Evolutionary conservation across 2,888 invertebrate genomes (phyloP), one percentile per base, ranked within the genome.

Genomic region (Leptothorax acervorum): DNA sequence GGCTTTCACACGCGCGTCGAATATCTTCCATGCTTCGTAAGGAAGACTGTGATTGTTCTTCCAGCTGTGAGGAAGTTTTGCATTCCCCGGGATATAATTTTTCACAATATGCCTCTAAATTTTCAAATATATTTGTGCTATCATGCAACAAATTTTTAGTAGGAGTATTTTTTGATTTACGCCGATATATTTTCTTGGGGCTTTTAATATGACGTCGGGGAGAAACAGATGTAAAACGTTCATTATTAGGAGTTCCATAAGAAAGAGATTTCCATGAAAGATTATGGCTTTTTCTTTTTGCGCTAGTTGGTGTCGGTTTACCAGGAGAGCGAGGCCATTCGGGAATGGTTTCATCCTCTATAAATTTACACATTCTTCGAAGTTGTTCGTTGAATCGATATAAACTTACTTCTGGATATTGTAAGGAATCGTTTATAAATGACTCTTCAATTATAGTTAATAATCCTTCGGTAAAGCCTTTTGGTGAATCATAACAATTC

Each of bases 271-370:
- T 82, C 15, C 28, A 18, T 0, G 11, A 55, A 0, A n/a, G 15
- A 35, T 57, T 31, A n/a, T 11, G 53, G 4, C 53, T 51, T 70
- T 42, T 53, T 65, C 15, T 12, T 45, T 45, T 39, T n/a, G 3
- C 1, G 1, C 23, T 51, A n/a, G 23, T 31, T 48, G 79, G 4
- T 18, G 53, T 63, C 45, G 63, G 70, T 6, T 70, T 8, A 8
- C 28, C 63, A 8, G 91, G 84, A 12, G 93, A 92, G 53, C 89
- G 85, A 3, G 90, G 90, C 89, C 89, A 90, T 39, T 93, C 92
- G 5, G 94, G 94, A 90, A 92, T 89, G 4, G 94, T 92, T 83
- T 94, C 94, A 85, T 94, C 94, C 60, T 93, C 92, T 48, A 94
- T 93, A 60, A 89, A 92, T 83, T 94, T 93, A 68, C 93, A 93